phyloP scores from a whole-genome alignment of 2,888 invertebrate species.

The Oscheius onirici region DNA sequence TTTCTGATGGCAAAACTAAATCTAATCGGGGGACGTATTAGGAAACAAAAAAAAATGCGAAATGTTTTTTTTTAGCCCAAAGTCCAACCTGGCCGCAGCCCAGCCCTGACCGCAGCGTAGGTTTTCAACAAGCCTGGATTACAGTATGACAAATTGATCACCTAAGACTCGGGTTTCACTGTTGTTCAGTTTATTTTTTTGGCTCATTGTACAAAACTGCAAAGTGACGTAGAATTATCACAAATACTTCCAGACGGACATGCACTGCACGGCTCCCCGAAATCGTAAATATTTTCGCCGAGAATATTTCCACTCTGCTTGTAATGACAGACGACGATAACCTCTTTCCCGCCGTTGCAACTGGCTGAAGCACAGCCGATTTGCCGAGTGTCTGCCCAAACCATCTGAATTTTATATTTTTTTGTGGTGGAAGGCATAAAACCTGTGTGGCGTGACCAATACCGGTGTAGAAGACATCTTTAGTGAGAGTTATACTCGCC shows the following conservation, averaged over 20 bases:
- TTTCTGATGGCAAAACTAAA: too few species aligned
- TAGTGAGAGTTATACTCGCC: slow-evolving; percentile 23
- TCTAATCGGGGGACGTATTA: too few species aligned
- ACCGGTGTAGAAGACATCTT: slow-evolving; percentile 11
- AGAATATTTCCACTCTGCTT: not conserved
- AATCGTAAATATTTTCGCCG: slow-evolving; percentile 2
- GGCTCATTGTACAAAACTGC: not conserved
- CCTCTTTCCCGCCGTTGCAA: slow-evolving; percentile 29
- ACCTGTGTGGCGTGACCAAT: slow-evolving; percentile 38
- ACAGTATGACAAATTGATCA: too few species aligned
- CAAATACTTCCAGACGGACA: slow-evolving; percentile 7
- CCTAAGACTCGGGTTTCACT: too few species aligned
- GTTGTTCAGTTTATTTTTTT: too few species aligned
- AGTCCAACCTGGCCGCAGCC: too few species aligned
- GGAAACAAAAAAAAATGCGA: too few species aligned
- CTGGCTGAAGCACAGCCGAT: slow-evolving; percentile 29
- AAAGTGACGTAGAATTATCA: slow-evolving; percentile 5
- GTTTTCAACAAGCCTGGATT: too few species aligned
- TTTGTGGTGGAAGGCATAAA: not conserved
- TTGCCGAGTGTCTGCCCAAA: slow-evolving; percentile 26
- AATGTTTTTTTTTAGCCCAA: too few species aligned
- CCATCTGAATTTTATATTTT: slow-evolving; percentile 28
- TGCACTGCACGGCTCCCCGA: not conserved
- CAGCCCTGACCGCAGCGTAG: too few species aligned
- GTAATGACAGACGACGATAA: slow-evolving; percentile 36